Evolutionary conservation across 2,797 vertebrate species (phyloP).

Genomic region (Intellagama lesueurii): DNA sequence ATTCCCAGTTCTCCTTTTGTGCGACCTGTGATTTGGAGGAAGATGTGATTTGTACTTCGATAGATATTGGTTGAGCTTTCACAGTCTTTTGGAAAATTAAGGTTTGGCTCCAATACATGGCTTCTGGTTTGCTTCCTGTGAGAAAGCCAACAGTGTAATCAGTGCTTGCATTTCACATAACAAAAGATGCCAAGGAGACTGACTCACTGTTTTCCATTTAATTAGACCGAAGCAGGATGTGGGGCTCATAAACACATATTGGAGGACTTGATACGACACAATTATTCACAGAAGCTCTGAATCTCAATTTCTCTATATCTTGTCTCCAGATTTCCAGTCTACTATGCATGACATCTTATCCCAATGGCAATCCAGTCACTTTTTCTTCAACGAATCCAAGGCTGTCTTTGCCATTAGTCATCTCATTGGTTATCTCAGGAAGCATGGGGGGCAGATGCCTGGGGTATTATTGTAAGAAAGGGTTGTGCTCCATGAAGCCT

Average conservation of each 20-base stretch:
- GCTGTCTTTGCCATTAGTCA: background rate
- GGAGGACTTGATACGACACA: constrained; percentile 54
- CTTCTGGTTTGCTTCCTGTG: constrained; percentile 72
- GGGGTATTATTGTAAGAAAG: too few species aligned
- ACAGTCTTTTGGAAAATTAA: constrained; percentile 67
- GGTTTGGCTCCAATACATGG: constrained; percentile 53
- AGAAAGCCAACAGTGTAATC: constrained; percentile 61
- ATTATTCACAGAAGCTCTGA: constrained; percentile 52
- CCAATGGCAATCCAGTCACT: constrained; percentile 35
- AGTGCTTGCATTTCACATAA: constrained; percentile 57
- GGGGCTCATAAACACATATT: constrained; percentile 70
- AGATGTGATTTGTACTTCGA: constrained; percentile 41
- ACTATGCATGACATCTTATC: constrained; percentile 43
- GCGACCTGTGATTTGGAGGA: constrained; percentile 17
- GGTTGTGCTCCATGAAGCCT: too few species aligned
- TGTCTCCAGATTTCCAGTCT: constrained; percentile 42
- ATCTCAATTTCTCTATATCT: constrained; percentile 51
- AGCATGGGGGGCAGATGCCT: too few species aligned
- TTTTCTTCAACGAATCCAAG: constrained; percentile 45
- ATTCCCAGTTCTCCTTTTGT: constrained; percentile 4
- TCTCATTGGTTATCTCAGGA: background rate
- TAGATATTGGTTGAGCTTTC: constrained; percentile 57
- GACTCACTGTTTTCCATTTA: constrained; percentile 73
- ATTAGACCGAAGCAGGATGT: constrained; percentile 68
- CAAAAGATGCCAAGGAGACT: constrained; percentile 66